Percentiles rank a stretch among this genome's conserved stretches.
These are phyloP conservation scores for Acleris laterana DNA, from an alignment of 2,888 invertebrate species.

Conservation along the genomic window DNA sequence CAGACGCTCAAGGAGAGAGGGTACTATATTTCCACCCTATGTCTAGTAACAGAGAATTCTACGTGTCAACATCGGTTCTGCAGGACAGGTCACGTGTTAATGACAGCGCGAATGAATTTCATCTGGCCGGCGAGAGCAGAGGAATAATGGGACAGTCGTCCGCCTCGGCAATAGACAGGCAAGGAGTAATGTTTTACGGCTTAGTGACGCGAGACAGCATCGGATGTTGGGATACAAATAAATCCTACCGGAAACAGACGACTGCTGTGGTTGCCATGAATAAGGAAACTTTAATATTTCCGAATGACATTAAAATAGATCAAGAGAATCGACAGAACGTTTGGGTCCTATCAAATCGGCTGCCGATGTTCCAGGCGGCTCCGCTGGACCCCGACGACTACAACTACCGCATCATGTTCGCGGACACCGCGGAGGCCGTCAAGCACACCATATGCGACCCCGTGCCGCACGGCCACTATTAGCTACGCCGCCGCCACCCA, in stretches of 20 bases:
- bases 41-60: slow-evolving; percentile 92
- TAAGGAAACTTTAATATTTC: slow-evolving; percentile 88
- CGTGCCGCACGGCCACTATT: slow-evolving; percentile 43
- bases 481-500: slow-evolving; percentile 5
- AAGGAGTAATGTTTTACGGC: slow-evolving; percentile 91
- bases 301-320: slow-evolving; percentile 92
- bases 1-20: slow-evolving; percentile 80
- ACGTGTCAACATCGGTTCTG: slow-evolving; percentile 87
- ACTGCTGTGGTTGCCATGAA: slow-evolving; percentile 86
- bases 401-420: slow-evolving; percentile 90
- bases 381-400: slow-evolving; percentile 85
- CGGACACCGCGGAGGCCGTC: slow-evolving; percentile 86
- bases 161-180: slow-evolving; percentile 88
- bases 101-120: slow-evolving; percentile 63
- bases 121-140: slow-evolving; percentile 77
- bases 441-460: slow-evolving; percentile 89
- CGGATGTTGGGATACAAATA: slow-evolving; percentile 91
- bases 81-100: slow-evolving; percentile 80
- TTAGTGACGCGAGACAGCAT: slow-evolving; percentile 90
- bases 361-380: slow-evolving; percentile 89
- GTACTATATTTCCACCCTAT: slow-evolving; percentile 91
- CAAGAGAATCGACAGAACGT: slow-evolving; percentile 87
- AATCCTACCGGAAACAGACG: slow-evolving; percentile 86
- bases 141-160: slow-evolving; percentile 88
- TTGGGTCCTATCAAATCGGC: slow-evolving; percentile 90